phyloP scores from a whole-genome alignment of 2,797 vertebrate species.

The Gouania willdenowi region DNA sequence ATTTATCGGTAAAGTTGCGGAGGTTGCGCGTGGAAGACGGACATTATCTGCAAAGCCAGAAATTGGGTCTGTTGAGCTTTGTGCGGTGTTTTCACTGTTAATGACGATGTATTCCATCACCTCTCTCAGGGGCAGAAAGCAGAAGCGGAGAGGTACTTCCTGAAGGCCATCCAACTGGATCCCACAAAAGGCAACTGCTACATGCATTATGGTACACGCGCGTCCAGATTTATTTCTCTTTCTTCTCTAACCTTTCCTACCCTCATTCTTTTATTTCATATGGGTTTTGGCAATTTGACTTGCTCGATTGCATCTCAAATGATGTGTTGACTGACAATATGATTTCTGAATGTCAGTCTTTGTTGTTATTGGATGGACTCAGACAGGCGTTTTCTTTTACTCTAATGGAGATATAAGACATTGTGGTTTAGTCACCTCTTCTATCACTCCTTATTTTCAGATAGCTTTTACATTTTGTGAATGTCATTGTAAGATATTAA shows the following conservation, averaged over 20 bases:
- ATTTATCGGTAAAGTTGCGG: slow-evolving; percentile 55
- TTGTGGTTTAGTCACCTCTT: too few relatives aligned
- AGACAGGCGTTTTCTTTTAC: too few relatives aligned
- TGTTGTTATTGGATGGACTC: too few relatives aligned
- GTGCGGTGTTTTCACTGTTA: slow-evolving; percentile 45
- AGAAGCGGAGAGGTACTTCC: slow-evolving; percentile 93
- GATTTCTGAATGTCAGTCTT: too few relatives aligned
- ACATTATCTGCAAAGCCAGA: slow-evolving; percentile 30
- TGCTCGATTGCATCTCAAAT: too few relatives aligned
- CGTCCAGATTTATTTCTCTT: slow-evolving; percentile 17
- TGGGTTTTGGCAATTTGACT: slow-evolving; percentile 8
- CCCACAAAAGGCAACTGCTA: slow-evolving; percentile 97
- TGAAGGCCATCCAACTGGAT: slow-evolving; percentile 96
- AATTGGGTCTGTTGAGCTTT: slow-evolving; percentile 35
- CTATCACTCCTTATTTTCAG: too few relatives aligned
- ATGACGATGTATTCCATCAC: slow-evolving; percentile 41
- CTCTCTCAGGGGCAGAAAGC: slow-evolving; percentile 87
- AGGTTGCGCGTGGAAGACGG: slow-evolving; percentile 42
- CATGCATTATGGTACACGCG: slow-evolving; percentile 97
- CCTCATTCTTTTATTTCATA: slow-evolving; percentile 2
- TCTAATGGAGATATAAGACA: too few relatives aligned
- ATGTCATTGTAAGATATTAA: too few relatives aligned
- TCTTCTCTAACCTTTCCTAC: slow-evolving; percentile 6
- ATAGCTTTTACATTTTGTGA: too few relatives aligned
- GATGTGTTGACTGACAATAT: too few relatives aligned